Percentiles rank a stretch among this genome's conserved stretches.
Evolutionary conservation across 2,113 vertebrate genomes (phyloP).

Genomic region (Epinephelus cyanopodus): DNA sequence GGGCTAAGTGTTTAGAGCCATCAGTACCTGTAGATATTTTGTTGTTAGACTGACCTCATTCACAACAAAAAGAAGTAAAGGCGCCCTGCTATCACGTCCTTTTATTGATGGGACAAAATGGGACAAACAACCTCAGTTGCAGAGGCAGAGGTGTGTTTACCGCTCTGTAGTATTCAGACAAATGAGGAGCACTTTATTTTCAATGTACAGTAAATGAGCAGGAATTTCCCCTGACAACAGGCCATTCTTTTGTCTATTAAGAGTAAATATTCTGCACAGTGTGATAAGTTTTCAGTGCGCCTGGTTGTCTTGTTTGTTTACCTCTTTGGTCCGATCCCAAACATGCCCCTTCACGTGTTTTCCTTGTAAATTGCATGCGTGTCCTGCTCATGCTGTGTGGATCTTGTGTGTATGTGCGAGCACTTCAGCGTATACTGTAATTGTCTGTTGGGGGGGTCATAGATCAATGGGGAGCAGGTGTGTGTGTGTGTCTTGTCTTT

Average conservation of each 20-base stretch:
- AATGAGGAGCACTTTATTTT: conserved; percentile 40
- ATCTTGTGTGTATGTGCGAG: not conserved
- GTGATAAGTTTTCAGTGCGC: not conserved
- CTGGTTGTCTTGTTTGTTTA: conserved; percentile 18
- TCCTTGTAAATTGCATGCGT: conserved; percentile 24
- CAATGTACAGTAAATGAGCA: conserved; percentile 26
- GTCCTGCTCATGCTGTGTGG: conserved; percentile 5
- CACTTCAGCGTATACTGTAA: conserved; percentile 19
- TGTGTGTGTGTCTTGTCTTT: conserved; percentile 39
- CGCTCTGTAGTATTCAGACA: conserved; percentile 6
- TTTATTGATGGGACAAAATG: conserved; percentile 40
- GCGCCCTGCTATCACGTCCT: not conserved
- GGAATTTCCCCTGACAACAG: conserved; percentile 26
- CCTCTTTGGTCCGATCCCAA: not conserved
- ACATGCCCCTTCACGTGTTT: conserved; percentile 19
- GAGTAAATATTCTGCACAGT: not conserved
- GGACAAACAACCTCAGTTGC: not conserved
- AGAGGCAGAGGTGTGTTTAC: conserved; percentile 17
- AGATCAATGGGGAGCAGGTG: conserved; percentile 60
- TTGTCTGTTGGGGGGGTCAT: conserved; percentile 35
- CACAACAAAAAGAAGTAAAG: conserved; percentile 10
- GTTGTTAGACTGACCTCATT: conserved; percentile 27
- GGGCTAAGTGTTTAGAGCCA: not conserved
- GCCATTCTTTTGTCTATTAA: conserved; percentile 11
- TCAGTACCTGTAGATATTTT: not conserved